Percentiles rank a stretch among this genome's conserved stretches.
Conservation (phyloP, 2,113 vertebrate genomes). For the Chlorodrepanis virens region DNA sequence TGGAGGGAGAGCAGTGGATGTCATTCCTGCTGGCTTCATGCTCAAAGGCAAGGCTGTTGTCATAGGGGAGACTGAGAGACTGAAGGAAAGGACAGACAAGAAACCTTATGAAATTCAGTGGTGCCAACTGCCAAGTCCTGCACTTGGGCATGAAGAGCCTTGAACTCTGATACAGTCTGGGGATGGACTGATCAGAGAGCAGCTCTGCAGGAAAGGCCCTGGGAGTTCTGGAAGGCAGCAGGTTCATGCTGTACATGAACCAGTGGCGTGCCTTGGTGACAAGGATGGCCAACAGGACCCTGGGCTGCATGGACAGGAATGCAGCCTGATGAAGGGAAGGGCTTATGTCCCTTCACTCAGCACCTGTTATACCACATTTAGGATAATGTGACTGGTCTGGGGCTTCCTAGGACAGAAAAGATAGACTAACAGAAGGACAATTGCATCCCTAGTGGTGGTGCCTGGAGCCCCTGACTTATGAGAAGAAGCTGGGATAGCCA, state of each 20-base stretch:
- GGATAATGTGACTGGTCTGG: background rate
- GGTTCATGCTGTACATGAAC: background rate
- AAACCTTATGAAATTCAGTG: background rate
- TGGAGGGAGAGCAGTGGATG: background rate
- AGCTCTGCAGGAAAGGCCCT: background rate
- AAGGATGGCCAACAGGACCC: background rate
- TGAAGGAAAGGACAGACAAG: background rate
- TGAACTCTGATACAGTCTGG: background rate
- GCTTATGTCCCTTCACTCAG: background rate
- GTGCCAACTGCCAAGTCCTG: background rate
- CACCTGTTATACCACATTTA: background rate
- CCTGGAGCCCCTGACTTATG: background rate
- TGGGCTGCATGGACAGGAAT: background rate
- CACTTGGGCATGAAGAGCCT: background rate
- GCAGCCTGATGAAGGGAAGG: background rate
- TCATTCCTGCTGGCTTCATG: background rate
- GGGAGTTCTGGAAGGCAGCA: background rate
- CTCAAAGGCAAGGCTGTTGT: background rate
- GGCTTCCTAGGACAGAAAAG: background rate
- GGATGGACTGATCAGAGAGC: background rate
- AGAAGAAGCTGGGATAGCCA: background rate
- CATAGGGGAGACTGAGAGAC: background rate
- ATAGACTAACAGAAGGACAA: background rate
- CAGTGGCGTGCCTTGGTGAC: background rate
- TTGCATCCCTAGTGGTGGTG: background rate